Evolutionary conservation across 2,797 vertebrate genomes (phyloP).

Genomic region (Taenioides sp.): DNA sequence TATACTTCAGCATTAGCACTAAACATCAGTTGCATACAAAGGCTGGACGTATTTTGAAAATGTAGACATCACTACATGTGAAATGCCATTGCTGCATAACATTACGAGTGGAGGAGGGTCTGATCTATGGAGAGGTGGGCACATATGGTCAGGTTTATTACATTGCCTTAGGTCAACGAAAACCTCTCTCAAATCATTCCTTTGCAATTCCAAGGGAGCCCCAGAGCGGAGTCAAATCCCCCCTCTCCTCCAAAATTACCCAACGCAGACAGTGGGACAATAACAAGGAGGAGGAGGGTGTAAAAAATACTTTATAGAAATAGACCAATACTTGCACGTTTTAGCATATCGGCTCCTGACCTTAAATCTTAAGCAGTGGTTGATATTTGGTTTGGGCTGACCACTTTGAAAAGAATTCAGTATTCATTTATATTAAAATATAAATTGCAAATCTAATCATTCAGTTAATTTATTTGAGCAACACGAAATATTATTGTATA

Average conservation of each 20-base stretch:
- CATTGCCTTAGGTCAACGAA: conserved; percentile 52
- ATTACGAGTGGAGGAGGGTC: conserved; percentile 37
- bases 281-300: background rate
- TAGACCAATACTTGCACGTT: too few relatives aligned
- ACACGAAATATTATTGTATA: too few relatives aligned
- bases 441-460: too few relatives aligned
- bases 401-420: too few relatives aligned
- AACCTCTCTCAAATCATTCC: conserved; percentile 58
- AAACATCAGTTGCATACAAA: background rate
- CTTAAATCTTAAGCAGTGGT: too few relatives aligned
- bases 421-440: too few relatives aligned
- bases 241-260: conserved; percentile 47
- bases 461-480: too few relatives aligned
- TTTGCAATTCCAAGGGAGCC: conserved; percentile 46
- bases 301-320: too few relatives aligned
- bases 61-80: conserved; percentile 22
- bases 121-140: conserved; percentile 53
- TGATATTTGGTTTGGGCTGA: too few relatives aligned
- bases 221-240: conserved; percentile 37
- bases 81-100: conserved; percentile 17
- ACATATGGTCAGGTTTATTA: conserved; percentile 71
- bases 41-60: background rate
- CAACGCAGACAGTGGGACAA: conserved; percentile 33
- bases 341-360: too few relatives aligned
- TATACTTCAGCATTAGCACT: too few relatives aligned